These are phyloP conservation scores for Spodoptera frugiperda DNA, from an alignment of 1,140 invertebrate genomes.

Conservation along the genomic window DNA sequence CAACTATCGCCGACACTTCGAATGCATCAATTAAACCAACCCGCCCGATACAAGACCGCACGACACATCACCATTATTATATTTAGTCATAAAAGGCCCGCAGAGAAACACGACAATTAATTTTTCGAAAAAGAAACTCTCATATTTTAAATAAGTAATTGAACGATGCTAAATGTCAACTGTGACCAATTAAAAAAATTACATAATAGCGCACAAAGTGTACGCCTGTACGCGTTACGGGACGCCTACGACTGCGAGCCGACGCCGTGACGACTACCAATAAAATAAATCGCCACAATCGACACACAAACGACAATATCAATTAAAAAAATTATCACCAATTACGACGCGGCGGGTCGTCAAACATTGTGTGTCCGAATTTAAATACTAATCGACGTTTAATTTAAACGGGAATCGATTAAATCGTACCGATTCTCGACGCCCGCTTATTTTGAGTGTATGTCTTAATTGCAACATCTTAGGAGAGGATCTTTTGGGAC, in stretches of 20 bases:
- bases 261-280: constrained; percentile 10
- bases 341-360: constrained; percentile 72
- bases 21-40: constrained; percentile 39
- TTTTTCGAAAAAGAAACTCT: constrained; percentile 41
- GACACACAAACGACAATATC: constrained; percentile 54
- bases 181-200: constrained; percentile 53
- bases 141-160: constrained; percentile 47
- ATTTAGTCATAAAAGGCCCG: constrained; percentile 46
- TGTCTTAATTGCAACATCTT: constrained; percentile 76
- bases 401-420: constrained; percentile 67
- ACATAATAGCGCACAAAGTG: constrained; percentile 40
- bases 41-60: constrained; percentile 24
- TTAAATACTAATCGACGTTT: constrained; percentile 72
- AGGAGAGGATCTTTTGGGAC: constrained; percentile 60
- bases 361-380: constrained; percentile 68
- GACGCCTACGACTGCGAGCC: constrained; percentile 24
- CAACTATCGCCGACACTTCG: constrained; percentile 15
- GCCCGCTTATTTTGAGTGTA: constrained; percentile 68
- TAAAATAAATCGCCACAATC: constrained; percentile 47
- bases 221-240: constrained; percentile 29
- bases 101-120: constrained; percentile 37
- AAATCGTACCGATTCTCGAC: constrained; percentile 65
- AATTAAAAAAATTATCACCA: constrained; percentile 80
- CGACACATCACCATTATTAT: constrained; percentile 46
- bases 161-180: constrained; percentile 52